Evolutionary conservation across 2,113 vertebrate species (phyloP).

Genomic region (Euleptes europaea): DNA sequence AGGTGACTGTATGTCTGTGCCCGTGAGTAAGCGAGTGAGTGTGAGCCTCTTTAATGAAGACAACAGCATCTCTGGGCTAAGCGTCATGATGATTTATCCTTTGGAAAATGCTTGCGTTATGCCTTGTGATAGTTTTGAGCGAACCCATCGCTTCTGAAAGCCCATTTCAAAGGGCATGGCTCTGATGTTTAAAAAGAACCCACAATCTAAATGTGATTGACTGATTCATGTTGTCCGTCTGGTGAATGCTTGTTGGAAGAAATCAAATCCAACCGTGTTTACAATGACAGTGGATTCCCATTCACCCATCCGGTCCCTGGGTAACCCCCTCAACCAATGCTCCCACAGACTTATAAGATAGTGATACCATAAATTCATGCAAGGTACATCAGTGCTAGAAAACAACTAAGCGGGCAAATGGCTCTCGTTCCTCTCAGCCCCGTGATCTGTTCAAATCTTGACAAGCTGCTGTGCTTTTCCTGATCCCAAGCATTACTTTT

Average conservation of each 20-base stretch:
- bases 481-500: neutral
- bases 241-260: neutral
- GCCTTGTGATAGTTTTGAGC: neutral
- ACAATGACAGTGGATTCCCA: neutral
- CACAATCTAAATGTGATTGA: neutral
- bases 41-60: neutral
- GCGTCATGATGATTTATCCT: neutral
- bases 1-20: neutral
- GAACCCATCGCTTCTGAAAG: neutral
- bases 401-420: neutral
- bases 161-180: neutral
- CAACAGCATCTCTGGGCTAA: neutral
- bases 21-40: neutral
- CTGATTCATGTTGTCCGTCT: neutral
- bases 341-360: neutral
- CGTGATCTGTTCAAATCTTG: neutral
- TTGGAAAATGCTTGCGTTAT: neutral
- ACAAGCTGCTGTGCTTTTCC: neutral
- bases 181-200: neutral
- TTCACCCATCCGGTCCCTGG: no score
- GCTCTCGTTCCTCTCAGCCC: neutral
- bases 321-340: neutral
- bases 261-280: neutral
- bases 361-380: neutral
- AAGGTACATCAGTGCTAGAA: neutral